Conservation (phyloP, 2,888 invertebrate genomes). For the Ellobium chinense region DNA sequence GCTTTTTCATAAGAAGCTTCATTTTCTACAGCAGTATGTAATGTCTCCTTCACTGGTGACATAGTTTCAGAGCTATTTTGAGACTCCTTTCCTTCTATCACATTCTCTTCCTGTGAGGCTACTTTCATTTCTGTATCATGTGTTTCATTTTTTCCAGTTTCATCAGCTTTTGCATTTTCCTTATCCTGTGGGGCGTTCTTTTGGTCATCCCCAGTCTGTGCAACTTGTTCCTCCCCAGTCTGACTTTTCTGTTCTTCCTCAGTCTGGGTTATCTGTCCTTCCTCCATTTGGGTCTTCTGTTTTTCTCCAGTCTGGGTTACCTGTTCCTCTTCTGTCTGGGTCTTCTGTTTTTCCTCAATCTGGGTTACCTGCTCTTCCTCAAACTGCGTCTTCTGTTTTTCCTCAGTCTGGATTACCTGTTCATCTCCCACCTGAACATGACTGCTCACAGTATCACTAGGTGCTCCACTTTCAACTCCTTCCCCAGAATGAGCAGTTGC, state of each 20-base stretch:
- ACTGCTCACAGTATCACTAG: neutral
- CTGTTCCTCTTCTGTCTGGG: neutral
- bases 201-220: neutral
- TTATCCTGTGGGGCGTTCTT: neutral
- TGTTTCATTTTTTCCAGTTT: neutral
- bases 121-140: too few relatives aligned
- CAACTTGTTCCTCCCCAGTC: neutral
- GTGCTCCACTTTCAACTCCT: neutral
- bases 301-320: neutral
- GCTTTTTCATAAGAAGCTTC: too few relatives aligned
- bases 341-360: neutral
- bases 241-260: neutral
- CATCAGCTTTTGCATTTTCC: too few relatives aligned
- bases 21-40: too few relatives aligned
- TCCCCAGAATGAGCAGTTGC: too few relatives aligned
- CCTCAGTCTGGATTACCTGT: neutral
- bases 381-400: neutral
- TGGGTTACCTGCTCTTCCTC: neutral
- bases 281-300: neutral
- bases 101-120: too few relatives aligned
- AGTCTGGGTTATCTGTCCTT: neutral
- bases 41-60: neutral
- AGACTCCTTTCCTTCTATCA: neutral
- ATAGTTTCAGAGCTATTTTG: neutral
- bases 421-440: neutral